phyloP scores from a whole-genome alignment of 2,113 vertebrate genomes.

The Macroglossus sobrinus region DNA sequence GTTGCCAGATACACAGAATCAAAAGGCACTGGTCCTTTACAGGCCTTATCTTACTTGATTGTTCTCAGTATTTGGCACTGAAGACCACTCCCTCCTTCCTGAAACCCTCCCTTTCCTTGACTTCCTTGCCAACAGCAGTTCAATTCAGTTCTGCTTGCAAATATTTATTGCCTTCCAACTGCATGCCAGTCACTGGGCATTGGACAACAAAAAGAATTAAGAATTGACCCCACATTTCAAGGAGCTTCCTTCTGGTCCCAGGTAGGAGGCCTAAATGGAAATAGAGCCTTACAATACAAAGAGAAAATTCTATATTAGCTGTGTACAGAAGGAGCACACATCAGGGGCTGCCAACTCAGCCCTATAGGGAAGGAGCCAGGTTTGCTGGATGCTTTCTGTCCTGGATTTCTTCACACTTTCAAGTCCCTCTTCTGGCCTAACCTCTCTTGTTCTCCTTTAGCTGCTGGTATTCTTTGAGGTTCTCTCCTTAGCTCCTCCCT shows the following conservation, averaged over 20 bases:
- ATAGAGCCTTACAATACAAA: neutral
- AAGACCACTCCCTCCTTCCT: neutral
- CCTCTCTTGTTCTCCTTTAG: neutral
- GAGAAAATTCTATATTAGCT: neutral
- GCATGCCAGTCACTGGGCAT: neutral
- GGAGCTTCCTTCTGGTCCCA: slow-evolving; percentile 8
- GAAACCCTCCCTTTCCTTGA: neutral
- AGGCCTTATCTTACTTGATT: neutral
- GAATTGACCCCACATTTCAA: neutral
- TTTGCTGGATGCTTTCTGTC: neutral
- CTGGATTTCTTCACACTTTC: neutral
- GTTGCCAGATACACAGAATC: neutral
- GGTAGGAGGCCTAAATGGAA: neutral
- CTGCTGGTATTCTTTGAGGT: neutral
- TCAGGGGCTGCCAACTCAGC: neutral
- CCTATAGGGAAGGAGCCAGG: too few species aligned
- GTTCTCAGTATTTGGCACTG: neutral
- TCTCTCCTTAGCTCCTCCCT: neutral
- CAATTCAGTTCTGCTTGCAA: slow-evolving; percentile 9
- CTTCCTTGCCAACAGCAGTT: slow-evolving; percentile 23
- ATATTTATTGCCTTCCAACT: neutral
- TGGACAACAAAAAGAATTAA: neutral
- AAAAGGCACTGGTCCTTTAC: neutral
- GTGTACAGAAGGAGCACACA: neutral
- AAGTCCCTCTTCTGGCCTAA: too few species aligned